These are phyloP conservation scores for Fregetta grallaria DNA, from an alignment of 2,113 vertebrate species.

Conservation along the genomic window DNA sequence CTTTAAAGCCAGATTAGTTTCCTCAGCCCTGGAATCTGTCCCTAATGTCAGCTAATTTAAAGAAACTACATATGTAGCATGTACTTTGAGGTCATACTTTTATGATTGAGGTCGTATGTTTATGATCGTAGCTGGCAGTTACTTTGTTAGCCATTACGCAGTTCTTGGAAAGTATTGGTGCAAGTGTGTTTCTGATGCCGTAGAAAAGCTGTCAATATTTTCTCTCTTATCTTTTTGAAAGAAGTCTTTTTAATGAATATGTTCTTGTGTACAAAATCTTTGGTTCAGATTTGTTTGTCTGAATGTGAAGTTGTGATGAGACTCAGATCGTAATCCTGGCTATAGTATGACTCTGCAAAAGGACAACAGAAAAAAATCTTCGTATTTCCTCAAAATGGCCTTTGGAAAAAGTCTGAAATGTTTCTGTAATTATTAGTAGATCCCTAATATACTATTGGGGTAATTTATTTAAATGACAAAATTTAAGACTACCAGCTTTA, in stretches of 20 bases:
- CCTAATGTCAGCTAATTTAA: background rate
- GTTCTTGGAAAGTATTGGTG: background rate
- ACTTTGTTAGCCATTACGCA: background rate
- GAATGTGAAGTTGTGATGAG: background rate
- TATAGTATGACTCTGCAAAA: background rate
- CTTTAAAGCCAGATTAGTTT: slow-evolving; percentile 5
- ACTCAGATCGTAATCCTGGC: background rate
- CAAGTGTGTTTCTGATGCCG: background rate
- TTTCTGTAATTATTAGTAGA: background rate
- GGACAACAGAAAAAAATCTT: background rate
- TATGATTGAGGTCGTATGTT: background rate
- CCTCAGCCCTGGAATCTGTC: background rate
- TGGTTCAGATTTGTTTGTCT: background rate
- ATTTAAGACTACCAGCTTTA: background rate
- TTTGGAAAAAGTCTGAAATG: background rate
- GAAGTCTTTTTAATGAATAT: background rate
- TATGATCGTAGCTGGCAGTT: background rate
- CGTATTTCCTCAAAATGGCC: background rate
- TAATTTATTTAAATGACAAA: background rate
- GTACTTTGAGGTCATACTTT: slow-evolving; percentile 15
- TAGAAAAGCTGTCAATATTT: background rate
- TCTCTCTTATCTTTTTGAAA: background rate
- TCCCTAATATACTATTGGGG: background rate
- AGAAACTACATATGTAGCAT: background rate
- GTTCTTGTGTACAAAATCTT: background rate